Evolutionary conservation across 2,888 invertebrate species (phyloP).

Genomic region (Neria commutata): DNA sequence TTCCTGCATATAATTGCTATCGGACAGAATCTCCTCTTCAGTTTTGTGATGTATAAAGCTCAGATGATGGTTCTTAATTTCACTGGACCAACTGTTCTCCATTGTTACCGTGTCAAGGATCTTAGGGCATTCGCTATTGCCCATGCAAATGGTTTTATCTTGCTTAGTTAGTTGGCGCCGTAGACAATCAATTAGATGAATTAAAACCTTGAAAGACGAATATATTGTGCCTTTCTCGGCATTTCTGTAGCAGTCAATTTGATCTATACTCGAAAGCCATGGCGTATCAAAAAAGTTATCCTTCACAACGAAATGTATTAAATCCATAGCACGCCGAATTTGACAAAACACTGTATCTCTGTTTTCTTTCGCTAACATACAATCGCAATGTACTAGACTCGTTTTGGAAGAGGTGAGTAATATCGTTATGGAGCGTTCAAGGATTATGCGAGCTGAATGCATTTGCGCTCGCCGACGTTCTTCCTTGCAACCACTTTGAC

Average conservation of each 20-base stretch:
- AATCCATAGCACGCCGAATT: constrained; percentile 95
- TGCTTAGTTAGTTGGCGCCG: constrained; percentile 32
- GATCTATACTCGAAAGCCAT: too few relatives aligned
- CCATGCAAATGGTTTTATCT: constrained; percentile 26
- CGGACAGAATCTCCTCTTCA: too few relatives aligned
- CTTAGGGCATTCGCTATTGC: constrained; percentile 33
- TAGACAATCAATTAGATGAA: constrained; percentile 75
- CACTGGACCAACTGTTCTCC: too few relatives aligned
- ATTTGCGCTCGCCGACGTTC: constrained; percentile 95
- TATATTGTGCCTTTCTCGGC: constrained; percentile 72
- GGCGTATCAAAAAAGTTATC: constrained; percentile 85
- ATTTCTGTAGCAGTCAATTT: constrained; percentile 36
- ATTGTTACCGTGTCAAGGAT: neutral
- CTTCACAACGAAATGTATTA: constrained; percentile 96
- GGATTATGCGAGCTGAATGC: constrained; percentile 91
- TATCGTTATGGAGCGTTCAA: constrained; percentile 96
- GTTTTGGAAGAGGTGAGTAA: constrained; percentile 96
- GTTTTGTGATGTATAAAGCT: neutral
- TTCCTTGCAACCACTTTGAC: constrained; percentile 86
- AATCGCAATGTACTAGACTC: constrained; percentile 92
- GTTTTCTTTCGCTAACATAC: constrained; percentile 90
- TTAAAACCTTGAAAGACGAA: constrained; percentile 78
- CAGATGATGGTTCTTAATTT: too few relatives aligned
- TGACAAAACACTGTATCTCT: constrained; percentile 98
- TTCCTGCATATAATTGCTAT: too few relatives aligned